A percentile compares a stretch with the other conserved stretches of the same genome.
Evolutionary conservation across 2,888 invertebrate genomes (phyloP).

Genomic region (Cerceris rybyensis): DNA sequence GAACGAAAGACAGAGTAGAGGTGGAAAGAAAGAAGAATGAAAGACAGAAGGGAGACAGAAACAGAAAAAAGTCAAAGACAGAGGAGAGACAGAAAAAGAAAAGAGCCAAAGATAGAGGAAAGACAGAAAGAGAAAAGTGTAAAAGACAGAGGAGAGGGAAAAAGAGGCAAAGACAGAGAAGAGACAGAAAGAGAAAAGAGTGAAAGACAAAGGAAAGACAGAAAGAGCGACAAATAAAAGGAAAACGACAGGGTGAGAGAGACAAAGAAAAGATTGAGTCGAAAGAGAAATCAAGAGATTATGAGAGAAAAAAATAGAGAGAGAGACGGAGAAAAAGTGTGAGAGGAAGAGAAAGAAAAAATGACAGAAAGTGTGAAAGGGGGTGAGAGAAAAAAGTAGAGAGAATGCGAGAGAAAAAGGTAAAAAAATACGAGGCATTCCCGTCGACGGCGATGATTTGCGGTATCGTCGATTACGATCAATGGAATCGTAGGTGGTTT

Average conservation of each 20-base stretch:
- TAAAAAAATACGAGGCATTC: neutral
- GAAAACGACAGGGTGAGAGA: neutral
- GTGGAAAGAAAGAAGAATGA: neutral
- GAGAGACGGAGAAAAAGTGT: neutral
- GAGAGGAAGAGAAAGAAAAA: neutral
- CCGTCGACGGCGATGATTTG: constrained; percentile 3
- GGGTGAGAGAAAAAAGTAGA: neutral
- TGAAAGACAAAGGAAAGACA: neutral
- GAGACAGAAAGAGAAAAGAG: too few relatives aligned
- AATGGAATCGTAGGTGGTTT: neutral
- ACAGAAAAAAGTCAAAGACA: neutral
- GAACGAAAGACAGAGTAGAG: neutral
- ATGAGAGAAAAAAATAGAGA: neutral
- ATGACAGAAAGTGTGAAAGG: neutral
- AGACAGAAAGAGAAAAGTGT: neutral
- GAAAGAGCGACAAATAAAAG: neutral
- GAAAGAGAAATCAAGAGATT: too few relatives aligned
- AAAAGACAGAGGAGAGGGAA: too few relatives aligned
- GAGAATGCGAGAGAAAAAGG: neutral
- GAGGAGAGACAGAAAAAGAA: neutral
- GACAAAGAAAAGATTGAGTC: neutral
- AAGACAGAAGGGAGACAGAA: neutral
- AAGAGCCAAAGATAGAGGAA: neutral
- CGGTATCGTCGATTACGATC: constrained; percentile 5
- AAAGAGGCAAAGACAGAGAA: too few relatives aligned